Evolutionary conservation across 2,888 invertebrate genomes (phyloP), one percentile per base, ranked within the genome.

Genomic region (Tetramorium bicarinatum): DNA sequence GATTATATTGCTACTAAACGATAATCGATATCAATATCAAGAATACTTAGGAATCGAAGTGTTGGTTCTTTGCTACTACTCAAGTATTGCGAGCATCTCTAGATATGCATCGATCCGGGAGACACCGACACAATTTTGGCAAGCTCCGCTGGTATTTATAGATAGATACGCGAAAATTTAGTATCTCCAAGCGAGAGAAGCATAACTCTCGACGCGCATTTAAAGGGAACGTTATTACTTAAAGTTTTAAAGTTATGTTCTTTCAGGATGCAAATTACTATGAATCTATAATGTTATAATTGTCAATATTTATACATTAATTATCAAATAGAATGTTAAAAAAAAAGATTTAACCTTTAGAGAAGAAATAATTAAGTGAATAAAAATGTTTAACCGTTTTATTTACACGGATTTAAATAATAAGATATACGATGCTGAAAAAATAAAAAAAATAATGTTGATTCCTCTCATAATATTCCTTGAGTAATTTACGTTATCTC

Each of bases 81-180:
- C 9, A 25, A 41, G 54, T 56, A 69, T 41, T 34, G 34, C 69
- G 38, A 69, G 34, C 69, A 56, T 59, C 79, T 69, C 56, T 79
- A 59, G 79, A 59, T 69, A 56, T 44, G 69, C 79, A 59, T 79
- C 56, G 56, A 79, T 79, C 79, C 71, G 79, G 69, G 79, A 79
- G 79, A 79, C 79, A 79, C 79, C 47, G 56, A 38, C 79, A 79
- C 21, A 34, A 56, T 79, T 79, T 69, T 79, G 79, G 79, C 79
- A 79, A 69, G 69, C 79, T 69, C 15, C 44, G 79, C 56, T 79
- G 71, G n/a, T 79, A 79, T 79, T 79, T 79, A 79, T 79, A 79
- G 79, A 69, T 79, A 79, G 79, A 59, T 69, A 69, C 44, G 56
- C 69, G 69, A 69, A 69, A 79, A 77, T 77, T 77, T 77, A 77